Evolutionary conservation across 2,797 vertebrate genomes (phyloP), one percentile per base, ranked within the genome.

Genomic region (Otolemur crassicaudatus): DNA sequence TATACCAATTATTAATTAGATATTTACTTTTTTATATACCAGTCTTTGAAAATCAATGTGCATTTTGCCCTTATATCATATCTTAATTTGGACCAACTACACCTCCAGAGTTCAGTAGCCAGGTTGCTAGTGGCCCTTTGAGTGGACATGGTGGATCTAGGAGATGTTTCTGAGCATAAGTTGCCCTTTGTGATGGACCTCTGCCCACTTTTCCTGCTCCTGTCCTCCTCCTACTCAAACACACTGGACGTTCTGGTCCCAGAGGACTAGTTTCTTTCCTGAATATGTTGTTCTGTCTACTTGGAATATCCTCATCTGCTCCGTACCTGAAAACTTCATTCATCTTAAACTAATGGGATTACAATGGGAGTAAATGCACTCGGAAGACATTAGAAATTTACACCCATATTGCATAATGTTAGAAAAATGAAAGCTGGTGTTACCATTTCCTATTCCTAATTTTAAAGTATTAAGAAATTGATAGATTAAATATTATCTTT

Each of bases 371-470:
- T 65, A 85, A 77, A 90, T 58, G 23, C 27, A 60, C 53, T 67
- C 77, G 82, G 22, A 92, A 58, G 12, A 91, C 4, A 89, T 40
- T 70, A 94, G 73, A 91, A 73, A 90, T 7, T 79, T 90, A 70
- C 7, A 27, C 23, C 27, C 82, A 84, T 86, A 43, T 20, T 19
- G 4, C 10, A 61, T 76, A 73, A 94, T 79, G 34, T 69, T 69
- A 53, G 11, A 37, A 60, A 77, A 75, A 37, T 63, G 20, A 95
- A 70, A 91, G 23, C n/a, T 61, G 11, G 5, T 49, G 2, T 61
- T 67, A 67, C 65, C 19, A 29, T n/a, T 67, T n/a, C 31, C n/a
- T 19, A 19, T n/a, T 67, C 31, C 65, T 65, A 53, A 77, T 93
- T 89, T 82, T 85, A 20, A 75, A 92, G 60, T 37, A 73, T 7